Conservation (phyloP, 2,113 vertebrate species). For the Calypte anna region DNA sequence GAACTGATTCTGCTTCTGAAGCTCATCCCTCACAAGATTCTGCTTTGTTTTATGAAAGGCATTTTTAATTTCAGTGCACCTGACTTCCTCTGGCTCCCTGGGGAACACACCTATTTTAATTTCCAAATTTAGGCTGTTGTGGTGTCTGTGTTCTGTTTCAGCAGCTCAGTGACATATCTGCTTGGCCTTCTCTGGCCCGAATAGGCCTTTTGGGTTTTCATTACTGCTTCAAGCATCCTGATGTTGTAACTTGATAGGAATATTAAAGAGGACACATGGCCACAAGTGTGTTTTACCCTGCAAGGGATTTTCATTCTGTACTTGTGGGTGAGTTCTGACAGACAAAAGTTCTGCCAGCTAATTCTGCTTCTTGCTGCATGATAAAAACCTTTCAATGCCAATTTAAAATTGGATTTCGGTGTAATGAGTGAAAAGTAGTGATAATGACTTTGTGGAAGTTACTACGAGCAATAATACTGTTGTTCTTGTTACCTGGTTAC, state of each 20-base stretch:
- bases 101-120: not conserved
- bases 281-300: not conserved
- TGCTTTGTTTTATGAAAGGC: not conserved
- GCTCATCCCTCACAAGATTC: not conserved
- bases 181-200: not conserved
- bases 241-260: not conserved
- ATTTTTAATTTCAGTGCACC: not conserved
- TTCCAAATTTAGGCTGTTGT: not conserved
- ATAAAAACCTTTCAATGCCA: not conserved
- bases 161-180: not conserved
- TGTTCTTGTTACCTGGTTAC: not conserved
- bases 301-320: not conserved
- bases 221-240: not conserved
- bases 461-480: not conserved
- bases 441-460: not conserved
- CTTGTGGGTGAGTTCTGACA: not conserved
- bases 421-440: not conserved
- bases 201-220: not conserved
- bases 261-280: accelerated
- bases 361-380: not conserved
- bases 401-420: not conserved
- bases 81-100: not conserved
- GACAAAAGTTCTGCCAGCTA: not conserved
- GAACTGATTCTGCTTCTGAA: not conserved
- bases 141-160: not conserved